phyloP scores from a whole-genome alignment of 1,140 invertebrate genomes.

The Agrilus planipennis region DNA sequence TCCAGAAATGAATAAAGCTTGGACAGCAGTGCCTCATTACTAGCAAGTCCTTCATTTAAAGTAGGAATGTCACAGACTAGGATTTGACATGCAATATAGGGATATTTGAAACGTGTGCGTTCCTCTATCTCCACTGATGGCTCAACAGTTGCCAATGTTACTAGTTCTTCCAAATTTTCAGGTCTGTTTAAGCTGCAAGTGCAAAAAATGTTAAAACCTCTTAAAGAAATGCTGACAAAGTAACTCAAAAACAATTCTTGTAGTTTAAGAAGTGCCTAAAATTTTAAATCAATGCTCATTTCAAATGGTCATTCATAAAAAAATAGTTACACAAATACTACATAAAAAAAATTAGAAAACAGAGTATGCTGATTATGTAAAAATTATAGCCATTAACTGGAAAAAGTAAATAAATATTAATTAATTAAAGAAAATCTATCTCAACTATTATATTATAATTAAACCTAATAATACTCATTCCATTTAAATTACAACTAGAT shows the following conservation, averaged over 20 bases:
- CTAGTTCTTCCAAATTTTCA: constrained; percentile 74
- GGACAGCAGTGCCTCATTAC: constrained; percentile 61
- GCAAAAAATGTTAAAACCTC: too few species aligned
- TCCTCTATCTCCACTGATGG: constrained; percentile 67
- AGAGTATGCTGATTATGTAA: too few species aligned
- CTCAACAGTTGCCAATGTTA: constrained; percentile 75
- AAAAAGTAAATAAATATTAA: too few species aligned
- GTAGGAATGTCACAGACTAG: constrained; percentile 77
- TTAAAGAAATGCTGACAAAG: too few species aligned
- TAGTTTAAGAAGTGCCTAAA: too few species aligned
- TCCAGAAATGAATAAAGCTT: constrained; percentile 85
- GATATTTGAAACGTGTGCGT: constrained; percentile 72
- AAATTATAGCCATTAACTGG: too few species aligned
- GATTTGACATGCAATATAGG: constrained; percentile 89
- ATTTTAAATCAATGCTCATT: too few species aligned
- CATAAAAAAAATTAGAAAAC: too few species aligned
- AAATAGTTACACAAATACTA: neutral
- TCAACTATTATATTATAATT: too few species aligned
- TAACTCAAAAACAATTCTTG: constrained; percentile 5
- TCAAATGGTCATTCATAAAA: neutral
- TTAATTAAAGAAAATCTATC: too few species aligned
- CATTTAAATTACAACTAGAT: too few species aligned
- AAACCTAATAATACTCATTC: too few species aligned
- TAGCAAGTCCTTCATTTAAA: constrained; percentile 75
- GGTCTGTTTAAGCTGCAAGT: constrained; percentile 69